A percentile compares a stretch with the other conserved stretches of the same genome.
phyloP scores from a whole-genome alignment of 2,888 invertebrate genomes.

The Apantesis nais region DNA sequence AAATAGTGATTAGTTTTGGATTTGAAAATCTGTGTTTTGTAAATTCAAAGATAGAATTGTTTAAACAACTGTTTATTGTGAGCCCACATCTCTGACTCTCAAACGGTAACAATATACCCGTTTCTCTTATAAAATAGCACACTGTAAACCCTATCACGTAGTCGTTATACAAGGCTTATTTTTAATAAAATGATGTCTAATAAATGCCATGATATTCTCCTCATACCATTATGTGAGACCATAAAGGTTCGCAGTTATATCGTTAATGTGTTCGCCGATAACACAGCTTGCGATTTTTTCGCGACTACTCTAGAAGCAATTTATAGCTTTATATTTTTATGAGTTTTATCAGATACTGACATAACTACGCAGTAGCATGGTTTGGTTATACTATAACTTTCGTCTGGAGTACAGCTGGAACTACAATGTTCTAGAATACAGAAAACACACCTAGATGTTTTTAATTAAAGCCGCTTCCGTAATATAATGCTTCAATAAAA shows the following conservation, averaged over 20 bases:
- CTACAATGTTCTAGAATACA: not conserved
- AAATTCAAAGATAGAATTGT: too few species aligned
- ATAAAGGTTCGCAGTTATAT: conserved; percentile 19
- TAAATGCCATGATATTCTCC: not conserved
- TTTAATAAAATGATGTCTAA: not conserved
- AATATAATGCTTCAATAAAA: too few species aligned
- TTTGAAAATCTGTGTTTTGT: not conserved
- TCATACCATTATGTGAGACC: not conserved
- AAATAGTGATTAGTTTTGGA: too few species aligned
- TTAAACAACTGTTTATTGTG: too few species aligned
- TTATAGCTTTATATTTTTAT: conserved; percentile 31
- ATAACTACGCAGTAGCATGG: conserved; percentile 25
- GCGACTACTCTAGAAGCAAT: conserved; percentile 8
- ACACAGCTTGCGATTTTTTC: conserved; percentile 19
- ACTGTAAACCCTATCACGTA: not conserved
- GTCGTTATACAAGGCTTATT: not conserved
- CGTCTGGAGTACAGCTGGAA: not conserved
- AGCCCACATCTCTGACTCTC: too few species aligned
- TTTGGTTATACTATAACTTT: not conserved
- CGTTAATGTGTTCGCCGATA: conserved; percentile 41
- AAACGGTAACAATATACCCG: too few species aligned
- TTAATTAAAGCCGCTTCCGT: too few species aligned
- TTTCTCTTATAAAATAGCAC: not conserved
- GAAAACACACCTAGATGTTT: not conserved
- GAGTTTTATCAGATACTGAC: conserved; percentile 22